phyloP scores from a whole-genome alignment of 1,140 invertebrate genomes.

The Drosophila murphyi region DNA sequence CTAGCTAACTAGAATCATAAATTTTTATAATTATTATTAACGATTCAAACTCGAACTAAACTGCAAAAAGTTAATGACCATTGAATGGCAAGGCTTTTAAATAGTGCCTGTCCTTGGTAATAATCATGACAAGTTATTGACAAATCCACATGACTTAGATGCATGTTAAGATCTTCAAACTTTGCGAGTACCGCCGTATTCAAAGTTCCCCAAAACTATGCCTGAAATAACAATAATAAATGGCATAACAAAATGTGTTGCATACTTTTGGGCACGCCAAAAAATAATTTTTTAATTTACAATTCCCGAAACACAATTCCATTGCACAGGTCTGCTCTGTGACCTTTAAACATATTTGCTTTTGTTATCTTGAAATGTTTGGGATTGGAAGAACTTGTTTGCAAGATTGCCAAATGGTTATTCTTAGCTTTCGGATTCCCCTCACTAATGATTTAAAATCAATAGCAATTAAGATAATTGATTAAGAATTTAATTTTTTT shows the following conservation, averaged over 20 bases:
- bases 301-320: too few relatives aligned
- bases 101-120: neutral
- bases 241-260: neutral
- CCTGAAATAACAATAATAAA: neutral
- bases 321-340: too few relatives aligned
- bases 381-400: too few relatives aligned
- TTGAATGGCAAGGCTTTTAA: neutral
- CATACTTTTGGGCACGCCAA: conserved; percentile 13
- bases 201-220: conserved; percentile 3
- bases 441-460: too few relatives aligned
- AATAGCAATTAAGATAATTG: too few relatives aligned
- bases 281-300: neutral
- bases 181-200: neutral
- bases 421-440: too few relatives aligned
- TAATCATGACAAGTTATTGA: neutral
- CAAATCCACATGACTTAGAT: neutral
- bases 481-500: neutral
- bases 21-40: neutral
- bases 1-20: neutral
- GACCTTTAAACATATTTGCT: neutral
- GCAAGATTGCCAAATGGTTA: too few relatives aligned
- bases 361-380: neutral
- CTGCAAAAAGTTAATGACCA: neutral
- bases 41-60: neutral
- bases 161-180: neutral